Evolutionary conservation across 2,888 invertebrate species (phyloP), one percentile per base, ranked within the genome.

Genomic region (Tortrix viridana): DNA sequence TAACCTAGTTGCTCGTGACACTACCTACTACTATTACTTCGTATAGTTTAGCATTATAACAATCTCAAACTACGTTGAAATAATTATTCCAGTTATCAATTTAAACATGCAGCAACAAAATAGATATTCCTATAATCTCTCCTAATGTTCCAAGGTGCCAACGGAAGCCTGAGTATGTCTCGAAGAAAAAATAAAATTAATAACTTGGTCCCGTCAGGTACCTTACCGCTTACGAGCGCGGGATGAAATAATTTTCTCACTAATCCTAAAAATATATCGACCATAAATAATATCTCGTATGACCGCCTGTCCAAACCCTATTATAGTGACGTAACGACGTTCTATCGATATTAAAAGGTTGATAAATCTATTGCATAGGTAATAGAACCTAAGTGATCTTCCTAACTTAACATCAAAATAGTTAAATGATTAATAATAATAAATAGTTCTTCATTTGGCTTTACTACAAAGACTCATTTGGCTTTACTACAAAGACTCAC

Each of bases 231-330:
- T 81, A 74, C 81, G 81, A 74, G 80, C 77, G 73, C 77, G 76
- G 80, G 83, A 85, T 89, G 81, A 89, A 89, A 89, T 90, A 85
- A 91, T 90, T 89, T 91, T 79, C 84, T 77, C 73, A 84, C 84
- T 89, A 90, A 90, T 89, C 89, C 88, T 68, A 83, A 87, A 91
- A 84, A 89, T 89, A 89, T 89, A 86, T 85, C 80, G 84, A 69
- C 79, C 84, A 83, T 91, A 91, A 90, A 90, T 90, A 83, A 86
- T 79, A 79, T 71, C 76, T 74, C 73, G 80, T 82, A 85, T 87
- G 77, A 80, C 82, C 80, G 80, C 74, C 79, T 84, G 88, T 88
- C 85, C 79, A 85, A 88, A 83, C 84, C 84, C 72, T 80, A 79
- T 78, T 79, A 74, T 74, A 84, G 84, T 74, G 83, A 72, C 74